These are phyloP conservation scores for Micrastur ruficollis DNA, from an alignment of 2,797 vertebrate genomes.

Conservation along the genomic window DNA sequence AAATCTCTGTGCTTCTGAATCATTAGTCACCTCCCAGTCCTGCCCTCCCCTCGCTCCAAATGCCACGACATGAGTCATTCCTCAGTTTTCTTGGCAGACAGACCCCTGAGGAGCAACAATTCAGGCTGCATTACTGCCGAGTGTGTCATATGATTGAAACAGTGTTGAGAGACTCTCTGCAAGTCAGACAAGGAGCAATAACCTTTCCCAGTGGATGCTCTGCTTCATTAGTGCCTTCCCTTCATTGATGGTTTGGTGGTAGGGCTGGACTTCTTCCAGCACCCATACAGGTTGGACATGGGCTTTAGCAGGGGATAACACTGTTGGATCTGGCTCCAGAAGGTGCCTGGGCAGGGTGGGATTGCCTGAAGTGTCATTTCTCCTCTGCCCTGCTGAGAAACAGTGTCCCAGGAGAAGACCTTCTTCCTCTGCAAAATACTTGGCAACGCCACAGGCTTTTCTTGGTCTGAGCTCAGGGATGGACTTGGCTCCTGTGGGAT, in stretches of 20 bases:
- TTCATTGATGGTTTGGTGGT: not conserved
- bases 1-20: not conserved
- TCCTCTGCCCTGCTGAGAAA: not conserved
- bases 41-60: not conserved
- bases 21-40: not conserved
- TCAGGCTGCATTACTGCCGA: not conserved
- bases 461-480: not conserved
- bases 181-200: constrained; percentile 2
- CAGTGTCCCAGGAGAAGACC: not conserved
- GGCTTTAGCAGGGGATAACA: not conserved
- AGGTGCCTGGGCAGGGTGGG: not conserved
- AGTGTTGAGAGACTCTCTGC: not conserved
- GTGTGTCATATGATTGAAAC: constrained; percentile 21
- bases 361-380: not conserved
- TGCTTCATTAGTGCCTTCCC: not conserved
- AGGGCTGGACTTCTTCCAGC: not conserved
- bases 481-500: not conserved
- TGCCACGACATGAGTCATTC: not conserved
- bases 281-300: rapidly evolving
- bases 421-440: not conserved
- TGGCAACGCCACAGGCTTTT: not conserved
- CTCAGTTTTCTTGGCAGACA: constrained; percentile 28
- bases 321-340: not conserved
- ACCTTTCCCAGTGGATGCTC: not conserved
- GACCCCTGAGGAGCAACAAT: constrained; percentile 21